Percentiles rank a stretch among this genome's conserved stretches.
Evolutionary conservation across 2,888 invertebrate species (phyloP).

Genomic region (Euzophera pinguis): DNA sequence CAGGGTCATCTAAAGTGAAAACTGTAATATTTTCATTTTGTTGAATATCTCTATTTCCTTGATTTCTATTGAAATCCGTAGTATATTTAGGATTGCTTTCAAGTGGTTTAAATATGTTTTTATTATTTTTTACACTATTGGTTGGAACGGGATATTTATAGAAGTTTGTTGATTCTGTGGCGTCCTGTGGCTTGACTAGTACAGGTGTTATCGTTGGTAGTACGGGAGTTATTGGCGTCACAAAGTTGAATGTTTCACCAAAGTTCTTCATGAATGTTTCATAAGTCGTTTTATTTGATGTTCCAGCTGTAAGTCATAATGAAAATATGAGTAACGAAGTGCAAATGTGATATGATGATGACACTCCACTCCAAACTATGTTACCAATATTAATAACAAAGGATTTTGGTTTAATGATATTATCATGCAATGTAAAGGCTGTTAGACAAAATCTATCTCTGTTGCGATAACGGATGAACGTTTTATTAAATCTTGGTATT

Average conservation of each 20-base stretch:
- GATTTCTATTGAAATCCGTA: neutral
- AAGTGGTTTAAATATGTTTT: no score
- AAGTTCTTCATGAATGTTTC: constrained; percentile 39
- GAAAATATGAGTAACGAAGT: constrained; percentile 43
- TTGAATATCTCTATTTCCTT: constrained; percentile 7
- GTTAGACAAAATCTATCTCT: no score
- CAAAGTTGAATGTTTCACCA: constrained; percentile 42
- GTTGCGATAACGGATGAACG: no score
- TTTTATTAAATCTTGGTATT: no score
- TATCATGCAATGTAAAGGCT: no score
- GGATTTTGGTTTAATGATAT: no score
- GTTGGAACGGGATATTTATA: constrained; percentile 45
- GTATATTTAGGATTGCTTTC: constrained; percentile 16
- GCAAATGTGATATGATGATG: constrained; percentile 21
- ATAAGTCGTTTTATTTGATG: constrained; percentile 39
- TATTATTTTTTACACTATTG: constrained; percentile 39
- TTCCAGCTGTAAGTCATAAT: constrained; percentile 69
- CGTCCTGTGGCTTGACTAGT: constrained; percentile 35
- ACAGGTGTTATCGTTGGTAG: constrained; percentile 34
- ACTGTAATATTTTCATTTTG: constrained; percentile 45
- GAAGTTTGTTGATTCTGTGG: constrained; percentile 45
- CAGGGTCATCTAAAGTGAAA: constrained; percentile 41
- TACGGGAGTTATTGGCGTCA: constrained; percentile 48
- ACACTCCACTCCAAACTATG: no score
- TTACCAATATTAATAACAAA: no score